Evolutionary conservation across 2,888 invertebrate species (phyloP).

Genomic region (Acronicta leporina): DNA sequence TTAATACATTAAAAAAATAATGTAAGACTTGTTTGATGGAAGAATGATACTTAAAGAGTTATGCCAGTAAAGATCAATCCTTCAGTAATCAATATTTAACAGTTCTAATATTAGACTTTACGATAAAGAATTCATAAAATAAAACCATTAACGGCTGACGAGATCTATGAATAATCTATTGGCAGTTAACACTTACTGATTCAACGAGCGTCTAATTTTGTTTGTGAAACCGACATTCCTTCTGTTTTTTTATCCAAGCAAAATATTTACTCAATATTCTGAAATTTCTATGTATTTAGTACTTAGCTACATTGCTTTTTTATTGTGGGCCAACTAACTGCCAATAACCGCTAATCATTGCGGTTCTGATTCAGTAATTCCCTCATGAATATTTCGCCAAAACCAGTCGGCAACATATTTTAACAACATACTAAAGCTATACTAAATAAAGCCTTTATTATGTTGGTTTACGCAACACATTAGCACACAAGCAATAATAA

Average conservation of each 20-base stretch:
- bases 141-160: not conserved
- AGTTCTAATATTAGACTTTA: too few species aligned
- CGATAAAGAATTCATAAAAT: not conserved
- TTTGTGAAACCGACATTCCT: constrained; percentile 27
- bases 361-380: constrained; percentile 26
- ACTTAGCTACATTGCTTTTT: constrained; percentile 4
- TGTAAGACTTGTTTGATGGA: too few species aligned
- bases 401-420: constrained; percentile 22
- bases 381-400: constrained; percentile 38
- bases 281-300: not conserved
- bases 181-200: constrained; percentile 4
- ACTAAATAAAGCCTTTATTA: constrained; percentile 31
- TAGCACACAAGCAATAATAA: constrained; percentile 48
- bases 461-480: constrained; percentile 45
- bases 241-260: constrained; percentile 8
- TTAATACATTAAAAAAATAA: too few species aligned
- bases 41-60: too few species aligned
- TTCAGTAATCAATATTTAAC: too few species aligned
- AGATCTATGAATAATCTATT: too few species aligned
- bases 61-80: too few species aligned
- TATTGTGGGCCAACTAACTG: constrained; percentile 14
- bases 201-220: constrained; percentile 21
- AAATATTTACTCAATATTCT: not conserved
- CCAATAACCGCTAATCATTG: constrained; percentile 24
- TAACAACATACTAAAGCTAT: constrained; percentile 14